Percentiles rank a stretch among this genome's conserved stretches.
phyloP scores from a whole-genome alignment of 2,888 invertebrate genomes.

The Pyrgus malvae region DNA sequence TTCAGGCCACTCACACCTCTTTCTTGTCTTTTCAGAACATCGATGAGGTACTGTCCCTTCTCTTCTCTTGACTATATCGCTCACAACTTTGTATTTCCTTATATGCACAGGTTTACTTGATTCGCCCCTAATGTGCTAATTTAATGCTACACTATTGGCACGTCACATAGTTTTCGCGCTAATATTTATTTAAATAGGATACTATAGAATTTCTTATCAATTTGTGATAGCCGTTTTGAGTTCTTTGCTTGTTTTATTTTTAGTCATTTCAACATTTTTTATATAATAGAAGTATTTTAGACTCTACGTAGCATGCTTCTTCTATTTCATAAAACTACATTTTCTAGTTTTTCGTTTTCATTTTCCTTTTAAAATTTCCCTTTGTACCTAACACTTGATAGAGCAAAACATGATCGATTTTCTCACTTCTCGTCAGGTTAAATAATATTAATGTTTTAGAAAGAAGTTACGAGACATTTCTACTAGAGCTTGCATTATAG shows the following conservation, averaged over 20 bases:
- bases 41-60: slow-evolving; percentile 81
- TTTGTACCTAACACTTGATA: background rate
- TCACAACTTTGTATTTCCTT: slow-evolving; percentile 56
- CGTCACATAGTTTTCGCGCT: slow-evolving; percentile 3
- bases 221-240: background rate
- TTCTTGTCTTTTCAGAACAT: slow-evolving; percentile 83
- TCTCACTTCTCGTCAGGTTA: too few relatives aligned
- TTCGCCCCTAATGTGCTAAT: slow-evolving; percentile 30
- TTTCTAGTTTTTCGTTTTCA: background rate
- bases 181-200: slow-evolving; percentile 7
- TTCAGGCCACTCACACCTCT: slow-evolving; percentile 69
- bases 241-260: slow-evolving; percentile 19
- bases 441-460: background rate
- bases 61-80: slow-evolving; percentile 56
- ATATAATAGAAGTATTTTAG: background rate
- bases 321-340: background rate
- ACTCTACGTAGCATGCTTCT: slow-evolving; percentile 3
- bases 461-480: background rate
- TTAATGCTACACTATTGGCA: slow-evolving; percentile 4
- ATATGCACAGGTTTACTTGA: slow-evolving; percentile 52
- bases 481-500: background rate
- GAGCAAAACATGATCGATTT: too few relatives aligned
- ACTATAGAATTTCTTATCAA: slow-evolving; percentile 2
- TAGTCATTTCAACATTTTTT: background rate
- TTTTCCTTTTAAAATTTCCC: background rate